Evolutionary conservation across 2,797 vertebrate genomes (phyloP), one percentile per base, ranked within the genome.

Genomic region (Etheostoma nigrum): DNA sequence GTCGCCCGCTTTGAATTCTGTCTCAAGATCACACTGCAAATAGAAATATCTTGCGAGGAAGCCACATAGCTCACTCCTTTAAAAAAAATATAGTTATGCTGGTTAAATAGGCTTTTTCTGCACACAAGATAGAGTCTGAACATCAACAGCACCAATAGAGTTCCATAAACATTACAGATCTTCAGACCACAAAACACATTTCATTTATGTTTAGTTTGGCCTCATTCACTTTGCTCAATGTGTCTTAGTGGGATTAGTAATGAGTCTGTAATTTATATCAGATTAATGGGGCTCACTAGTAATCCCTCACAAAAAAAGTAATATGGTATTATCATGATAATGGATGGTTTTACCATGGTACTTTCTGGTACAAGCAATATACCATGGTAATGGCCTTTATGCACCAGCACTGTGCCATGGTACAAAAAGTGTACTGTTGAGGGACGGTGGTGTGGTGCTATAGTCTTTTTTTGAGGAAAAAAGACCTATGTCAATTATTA

Each of bases 1-100:
- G 70, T 30, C 14, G 1, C 23, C 23, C 0, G 13, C 59, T 53
- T 47, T 61, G n/a, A 47, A 30, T 49, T 71, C 47, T 2, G 62
- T 71, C 57, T 81, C 63, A 54, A 3, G 51, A 36, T 57, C 53
- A 55, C 4, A 7, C 68, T 76, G 67, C 63, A 68, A 57, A 67
- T 68, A 64, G 52, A 59, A 72, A 67, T 72, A 40, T 27, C 36
- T 53, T 1, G 4, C 8, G 5, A 60, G 45, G 60, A 66, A 71
- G 19, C 40, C 58, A 53, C 27, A 25, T 62, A 67, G 51, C 33
- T 23, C 19, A 6, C 18, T 45, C 48, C 11, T 2, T 69, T 25
- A 4, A 27, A 54, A 40, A 21, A 61, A 51, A 44, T 27, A 44
- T 1, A 8, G 13, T 69, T 49, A 2, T 71, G 4, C 49, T 44